Percentiles rank a stretch among this genome's conserved stretches.
Conservation (phyloP, 2,888 invertebrate species). For the Torymus auratus region DNA sequence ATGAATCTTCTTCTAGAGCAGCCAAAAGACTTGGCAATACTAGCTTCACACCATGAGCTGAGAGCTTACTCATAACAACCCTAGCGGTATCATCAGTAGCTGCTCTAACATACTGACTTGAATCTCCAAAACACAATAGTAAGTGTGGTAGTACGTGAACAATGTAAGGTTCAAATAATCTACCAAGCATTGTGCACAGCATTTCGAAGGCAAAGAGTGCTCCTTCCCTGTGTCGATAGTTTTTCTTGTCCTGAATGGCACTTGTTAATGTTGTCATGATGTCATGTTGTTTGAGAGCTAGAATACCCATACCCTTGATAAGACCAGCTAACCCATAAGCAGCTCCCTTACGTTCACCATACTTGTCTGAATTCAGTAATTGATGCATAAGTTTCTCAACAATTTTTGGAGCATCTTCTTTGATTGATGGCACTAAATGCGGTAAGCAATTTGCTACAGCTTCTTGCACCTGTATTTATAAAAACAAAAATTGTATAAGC, state of each 20-base stretch:
- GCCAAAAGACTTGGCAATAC: constrained; percentile 95
- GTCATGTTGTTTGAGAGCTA: constrained; percentile 95
- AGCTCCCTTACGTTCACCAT: constrained; percentile 95
- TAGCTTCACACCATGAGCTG: constrained; percentile 97
- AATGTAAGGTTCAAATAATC: constrained; percentile 98
- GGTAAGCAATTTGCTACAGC: constrained; percentile 98
- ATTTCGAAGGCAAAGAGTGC: constrained; percentile 98
- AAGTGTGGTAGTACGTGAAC: constrained; percentile 97
- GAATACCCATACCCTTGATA: constrained; percentile 97
- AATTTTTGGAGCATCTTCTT: constrained; percentile 92
- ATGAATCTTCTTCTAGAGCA: constrained; percentile 97
- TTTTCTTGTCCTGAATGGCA: constrained; percentile 98
- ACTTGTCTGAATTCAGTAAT: constrained; percentile 92
- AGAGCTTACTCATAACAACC: constrained; percentile 96
- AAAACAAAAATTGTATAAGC: neutral
- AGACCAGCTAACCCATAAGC: constrained; percentile 98
- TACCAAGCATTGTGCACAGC: constrained; percentile 95
- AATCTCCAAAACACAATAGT: constrained; percentile 96
- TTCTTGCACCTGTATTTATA: constrained; percentile 89
- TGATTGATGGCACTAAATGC: constrained; percentile 93
- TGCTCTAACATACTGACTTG: constrained; percentile 94
- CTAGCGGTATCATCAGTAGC: constrained; percentile 98
- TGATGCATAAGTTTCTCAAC: constrained; percentile 92
- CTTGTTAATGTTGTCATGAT: constrained; percentile 95
- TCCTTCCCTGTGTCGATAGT: constrained; percentile 94